Evolutionary conservation across 2,797 vertebrate genomes (phyloP), one percentile per base, ranked within the genome.

Genomic region (Mus minutoides): DNA sequence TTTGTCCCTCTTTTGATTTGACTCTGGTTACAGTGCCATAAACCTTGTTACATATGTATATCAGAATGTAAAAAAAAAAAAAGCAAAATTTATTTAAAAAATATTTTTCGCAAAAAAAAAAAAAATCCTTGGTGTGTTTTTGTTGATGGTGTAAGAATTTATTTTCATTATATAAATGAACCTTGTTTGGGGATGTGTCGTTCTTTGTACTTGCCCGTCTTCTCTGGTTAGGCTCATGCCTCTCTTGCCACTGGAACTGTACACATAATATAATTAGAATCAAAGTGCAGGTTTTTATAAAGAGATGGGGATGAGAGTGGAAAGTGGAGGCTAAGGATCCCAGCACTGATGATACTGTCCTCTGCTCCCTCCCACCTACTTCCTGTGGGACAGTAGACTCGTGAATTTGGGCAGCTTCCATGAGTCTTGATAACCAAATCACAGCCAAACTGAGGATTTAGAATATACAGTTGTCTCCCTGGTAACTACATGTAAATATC

Each of bases 21-120:
- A 98, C 98, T 98, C 98, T 98, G 98, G 98, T 98, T 98, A 98
- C 98, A 98, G 98, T 98, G 98, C 99, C 99, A 99, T 99, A 98
- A 99, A 98, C 97, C 98, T 98, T 99, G 98, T 98, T 98, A 98
- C 98, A 98, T 99, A 98, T 98, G 98, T 99, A 99, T 99, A 98
- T 98, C 98, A 98, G 99, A 99, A 98, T 99, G 98, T 99, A 98
- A 98, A 98, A 98, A 97, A 98, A 98, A 98, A 98, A 19, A 94
- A 95, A 93, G 98, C 94, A 75, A 98, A 99, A 97, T 98, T 99
- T 99, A 98, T 99, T 98, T 98, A 98, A 99, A 98, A 98, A 95
- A 88, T 98, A 98, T 98, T 99, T 98, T 98, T 99, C 98, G 94
- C 98, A 98, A 90, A 94, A 91, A 69, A 34, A 79, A 24, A 76